Base-by-base conservation (phyloP, 2,888 invertebrate species). In the Phasia obesa region DNA sequence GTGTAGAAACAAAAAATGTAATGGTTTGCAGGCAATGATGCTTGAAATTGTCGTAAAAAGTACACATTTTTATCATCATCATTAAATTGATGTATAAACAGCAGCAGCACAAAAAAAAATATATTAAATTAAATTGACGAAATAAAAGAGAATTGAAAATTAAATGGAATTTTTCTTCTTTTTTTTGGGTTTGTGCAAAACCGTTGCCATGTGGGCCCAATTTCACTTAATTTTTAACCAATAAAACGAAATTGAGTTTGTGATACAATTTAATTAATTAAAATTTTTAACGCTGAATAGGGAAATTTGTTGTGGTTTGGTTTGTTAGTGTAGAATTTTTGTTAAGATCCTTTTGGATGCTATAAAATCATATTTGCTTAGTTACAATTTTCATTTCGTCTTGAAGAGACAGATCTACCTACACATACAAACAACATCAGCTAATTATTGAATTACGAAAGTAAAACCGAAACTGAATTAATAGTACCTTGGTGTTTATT, bases 1-100 rank as follows among this genome's bases (percentile, higher is more conserved):
- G 75, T 73, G 19, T 44, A 42, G 3, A 6, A 38, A 31, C 7
- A 7, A 47, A n/a, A 47, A 47, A n/a, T 35, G 21, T 65, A 76
- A 81, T 76, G 71, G 60, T 67, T 76, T 81, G 55, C 25, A 70
- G 59, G 59, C 65, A 81, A 76, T 76, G 75, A 81, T 76, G 81
- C 75, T 71, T 71, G 65, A 81, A 81, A 81, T 81, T 81, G 64
- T 64, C 51, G 57, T 47, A 65, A 57, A 78, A 51, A 38, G 25
- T 25, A 59, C 19, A 76, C 19, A 76, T 57, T 65, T 75, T 65
- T 65, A 57, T 75, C 75, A 57, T 65, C 62, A 53, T 64, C 65
- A 65, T 75, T 65, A 65, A 55, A 75, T 49, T 57, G 65, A 75
- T 65, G 57, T 65, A 31, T 38, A 38, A 47, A 57, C 17, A 55